These are phyloP conservation scores for Diaphora mendica DNA, from an alignment of 2,888 invertebrate species.

Conservation along the genomic window DNA sequence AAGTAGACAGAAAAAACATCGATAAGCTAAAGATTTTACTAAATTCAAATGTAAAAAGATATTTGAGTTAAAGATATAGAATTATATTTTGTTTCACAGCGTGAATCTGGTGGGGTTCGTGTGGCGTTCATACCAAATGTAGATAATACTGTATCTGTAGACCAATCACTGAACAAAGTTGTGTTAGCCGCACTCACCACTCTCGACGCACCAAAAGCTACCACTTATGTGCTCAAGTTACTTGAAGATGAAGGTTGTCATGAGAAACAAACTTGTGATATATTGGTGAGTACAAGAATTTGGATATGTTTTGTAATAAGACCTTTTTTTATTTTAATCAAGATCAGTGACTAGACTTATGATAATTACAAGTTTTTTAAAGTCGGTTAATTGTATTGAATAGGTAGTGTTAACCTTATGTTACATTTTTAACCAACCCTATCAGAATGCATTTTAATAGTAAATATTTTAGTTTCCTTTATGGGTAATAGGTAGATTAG, in stretches of 20 bases:
- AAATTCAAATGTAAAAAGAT: not conserved
- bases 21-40: not conserved
- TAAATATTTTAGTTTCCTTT: not conserved
- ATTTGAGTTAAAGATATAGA: not conserved
- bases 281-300: conserved; percentile 79
- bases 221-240: conserved; percentile 86
- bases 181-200: conserved; percentile 89
- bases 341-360: not conserved
- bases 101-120: conserved; percentile 89
- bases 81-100: conserved; percentile 69
- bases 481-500: not conserved
- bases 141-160: conserved; percentile 72
- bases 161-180: conserved; percentile 89
- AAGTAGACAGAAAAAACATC: not conserved
- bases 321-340: not conserved
- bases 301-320: not conserved
- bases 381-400: too few relatives aligned
- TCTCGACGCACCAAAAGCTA: conserved; percentile 86
- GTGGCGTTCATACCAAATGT: conserved; percentile 91
- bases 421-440: not conserved
- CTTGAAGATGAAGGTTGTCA: conserved; percentile 86
- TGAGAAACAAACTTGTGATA: conserved; percentile 82
- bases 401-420: not conserved
- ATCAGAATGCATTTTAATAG: not conserved
- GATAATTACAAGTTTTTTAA: too few relatives aligned